Base-by-base conservation (phyloP, 2,888 invertebrate genomes). In the Cyclophora punctaria region DNA sequence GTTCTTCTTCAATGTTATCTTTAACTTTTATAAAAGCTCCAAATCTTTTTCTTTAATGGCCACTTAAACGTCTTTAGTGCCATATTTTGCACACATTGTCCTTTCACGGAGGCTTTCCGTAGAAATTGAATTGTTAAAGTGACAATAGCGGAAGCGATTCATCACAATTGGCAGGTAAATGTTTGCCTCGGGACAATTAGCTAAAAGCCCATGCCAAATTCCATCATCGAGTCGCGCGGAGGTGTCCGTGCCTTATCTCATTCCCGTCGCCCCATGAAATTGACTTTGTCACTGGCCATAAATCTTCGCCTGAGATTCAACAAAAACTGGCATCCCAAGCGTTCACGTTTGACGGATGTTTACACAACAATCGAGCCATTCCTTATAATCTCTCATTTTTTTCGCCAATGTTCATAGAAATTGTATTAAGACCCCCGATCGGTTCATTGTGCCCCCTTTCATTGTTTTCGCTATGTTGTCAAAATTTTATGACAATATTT, bases 241-340 rank as follows among this genome's bases (percentile, higher is more conserved):
- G 60, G 59, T 70, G 67, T 71, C 62, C 78, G 74, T 78, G 81
- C 77, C 78, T 66, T 78, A 80, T 80, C 78, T 57, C 49, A 60
- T 58, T 61, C 61, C 63, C 69, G 71, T 64, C 73, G 68, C 67
- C 73, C 81, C 85, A 76, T 80, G 76, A 86, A 86, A 87, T 87
- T 82, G 83, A 86, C 85, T 83, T 81, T 86, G 88, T 86, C 86
- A 84, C 78, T 78, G 77, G 60, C 73, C 80, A 82, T 87, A 87
- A 87, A 87, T 87, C 84, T 86, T 81, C 73, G 60, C 71, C 69
- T 64, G 71, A 65, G 78, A 73, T 70, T 63, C 63, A 69, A 72
- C 77, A 82, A 79, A 77, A 73, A 71, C 67, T 72, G 77, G 75
- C 75, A 66, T 72, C 70, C 71, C 62, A 71, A 71, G 73, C 75